Evolutionary conservation across 2,888 invertebrate species (phyloP).

Genomic region (Drosophila seclusa): DNA sequence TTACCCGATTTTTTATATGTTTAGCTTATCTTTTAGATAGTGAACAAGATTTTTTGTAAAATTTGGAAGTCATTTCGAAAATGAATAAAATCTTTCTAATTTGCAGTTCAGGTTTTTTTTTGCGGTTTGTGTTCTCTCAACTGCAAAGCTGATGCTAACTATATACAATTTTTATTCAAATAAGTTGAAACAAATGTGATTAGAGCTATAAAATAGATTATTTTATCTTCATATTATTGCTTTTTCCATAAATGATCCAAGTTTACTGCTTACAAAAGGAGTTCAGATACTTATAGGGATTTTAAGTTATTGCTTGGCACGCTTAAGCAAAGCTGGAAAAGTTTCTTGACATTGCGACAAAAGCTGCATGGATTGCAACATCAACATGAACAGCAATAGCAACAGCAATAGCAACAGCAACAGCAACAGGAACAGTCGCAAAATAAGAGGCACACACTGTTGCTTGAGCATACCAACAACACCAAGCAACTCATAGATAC

Average conservation of each 20-base stretch:
- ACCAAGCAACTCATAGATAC: constrained; percentile 57
- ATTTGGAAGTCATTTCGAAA: background rate
- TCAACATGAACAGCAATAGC: constrained; percentile 11
- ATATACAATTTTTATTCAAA: background rate
- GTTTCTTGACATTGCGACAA: constrained; percentile 83
- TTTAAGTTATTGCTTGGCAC: constrained; percentile 25
- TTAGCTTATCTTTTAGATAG: background rate
- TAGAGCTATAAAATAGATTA: no score
- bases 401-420: constrained; percentile 1
- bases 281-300: background rate
- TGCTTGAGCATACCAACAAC: constrained; percentile 16
- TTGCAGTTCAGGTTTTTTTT: background rate
- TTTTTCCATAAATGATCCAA: background rate
- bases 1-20: background rate
- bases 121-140: no score
- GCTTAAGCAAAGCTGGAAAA: constrained; percentile 37
- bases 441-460: constrained; percentile 18
- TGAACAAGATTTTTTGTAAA: background rate
- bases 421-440: constrained; percentile 8
- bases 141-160: background rate
- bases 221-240: background rate
- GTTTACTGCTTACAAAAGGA: background rate
- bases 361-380: constrained; percentile 39
- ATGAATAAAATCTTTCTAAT: background rate
- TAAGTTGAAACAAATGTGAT: background rate